phyloP scores from a whole-genome alignment of 2,888 invertebrate genomes.

The Apamea epomidion region DNA sequence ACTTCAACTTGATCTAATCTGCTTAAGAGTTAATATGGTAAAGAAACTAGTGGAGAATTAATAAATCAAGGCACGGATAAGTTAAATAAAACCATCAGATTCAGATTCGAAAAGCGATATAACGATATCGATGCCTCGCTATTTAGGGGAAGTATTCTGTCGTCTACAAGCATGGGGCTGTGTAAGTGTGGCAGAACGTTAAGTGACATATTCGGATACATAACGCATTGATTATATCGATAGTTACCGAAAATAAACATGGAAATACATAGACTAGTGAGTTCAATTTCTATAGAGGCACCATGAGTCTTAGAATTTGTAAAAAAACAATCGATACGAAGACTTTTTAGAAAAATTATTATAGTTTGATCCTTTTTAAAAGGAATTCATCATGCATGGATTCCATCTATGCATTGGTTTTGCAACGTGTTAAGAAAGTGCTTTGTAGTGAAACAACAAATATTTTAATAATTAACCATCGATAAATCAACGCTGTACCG shows the following conservation, averaged over 20 bases:
- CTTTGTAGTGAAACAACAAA: no score
- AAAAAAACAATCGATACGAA: no score
- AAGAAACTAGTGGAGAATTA: not conserved
- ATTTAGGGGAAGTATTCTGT: not conserved
- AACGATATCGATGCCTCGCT: not conserved
- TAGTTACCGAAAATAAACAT: no score
- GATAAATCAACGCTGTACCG: constrained; percentile 50
- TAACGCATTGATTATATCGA: constrained; percentile 32
- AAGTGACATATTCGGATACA: constrained; percentile 28
- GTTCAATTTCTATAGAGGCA: no score
- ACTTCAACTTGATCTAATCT: not conserved
- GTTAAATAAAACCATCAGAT: not conserved
- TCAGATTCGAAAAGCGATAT: no score
- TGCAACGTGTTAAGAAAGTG: no score
- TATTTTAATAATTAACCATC: constrained; percentile 7
- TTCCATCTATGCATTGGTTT: no score
- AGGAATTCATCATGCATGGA: no score
- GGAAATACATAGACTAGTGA: no score
- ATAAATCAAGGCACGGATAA: not conserved
- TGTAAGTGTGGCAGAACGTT: constrained; percentile 54
- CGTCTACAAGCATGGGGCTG: constrained; percentile 49
- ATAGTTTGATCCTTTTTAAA: no score
- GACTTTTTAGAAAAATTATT: no score
- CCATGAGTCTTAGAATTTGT: no score
- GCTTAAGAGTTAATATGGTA: not conserved